phyloP scores from a whole-genome alignment of 2,113 vertebrate genomes.

The Thinocorus orbignyianus region DNA sequence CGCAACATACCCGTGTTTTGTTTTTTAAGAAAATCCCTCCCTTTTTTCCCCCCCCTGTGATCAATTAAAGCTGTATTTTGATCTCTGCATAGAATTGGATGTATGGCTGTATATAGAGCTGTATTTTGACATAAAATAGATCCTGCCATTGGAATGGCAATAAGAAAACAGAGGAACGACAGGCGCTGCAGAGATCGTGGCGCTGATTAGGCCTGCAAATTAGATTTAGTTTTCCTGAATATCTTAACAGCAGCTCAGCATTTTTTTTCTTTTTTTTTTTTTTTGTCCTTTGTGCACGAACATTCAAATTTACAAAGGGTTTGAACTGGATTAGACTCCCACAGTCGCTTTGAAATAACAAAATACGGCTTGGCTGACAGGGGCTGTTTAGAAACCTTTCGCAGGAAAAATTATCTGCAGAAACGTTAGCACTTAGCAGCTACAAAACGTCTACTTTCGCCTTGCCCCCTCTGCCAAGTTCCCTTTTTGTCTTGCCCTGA shows the following conservation, averaged over 20 bases:
- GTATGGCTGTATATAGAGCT: background rate
- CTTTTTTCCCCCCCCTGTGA: background rate
- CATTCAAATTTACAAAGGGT: conserved; percentile 55
- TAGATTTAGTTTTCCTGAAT: conserved; percentile 62
- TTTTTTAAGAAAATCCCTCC: background rate
- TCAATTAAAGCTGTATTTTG: background rate
- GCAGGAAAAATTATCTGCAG: conserved; percentile 62
- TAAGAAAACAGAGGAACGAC: background rate
- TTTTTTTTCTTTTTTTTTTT: conserved; percentile 9
- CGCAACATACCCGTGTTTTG: background rate
- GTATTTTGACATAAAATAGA: background rate
- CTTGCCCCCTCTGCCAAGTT: conserved; percentile 71
- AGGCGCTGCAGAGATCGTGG: conserved; percentile 17
- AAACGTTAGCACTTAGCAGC: conserved; percentile 64
- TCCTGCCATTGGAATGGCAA: background rate
- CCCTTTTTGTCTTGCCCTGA: conserved; percentile 62
- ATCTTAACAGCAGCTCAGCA: conserved; percentile 41
- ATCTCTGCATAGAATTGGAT: background rate
- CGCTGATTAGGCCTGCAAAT: conserved; percentile 42
- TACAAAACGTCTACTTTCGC: conserved; percentile 70
- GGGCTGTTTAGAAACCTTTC: conserved; percentile 66
- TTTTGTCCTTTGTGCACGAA: conserved; percentile 61
- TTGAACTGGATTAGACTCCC: conserved; percentile 68
- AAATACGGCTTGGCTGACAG: conserved; percentile 65
- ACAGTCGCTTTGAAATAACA: conserved; percentile 63